These are phyloP conservation scores for Bimastos eiseni DNA, from an alignment of 2,888 invertebrate species.

Conservation along the genomic window DNA sequence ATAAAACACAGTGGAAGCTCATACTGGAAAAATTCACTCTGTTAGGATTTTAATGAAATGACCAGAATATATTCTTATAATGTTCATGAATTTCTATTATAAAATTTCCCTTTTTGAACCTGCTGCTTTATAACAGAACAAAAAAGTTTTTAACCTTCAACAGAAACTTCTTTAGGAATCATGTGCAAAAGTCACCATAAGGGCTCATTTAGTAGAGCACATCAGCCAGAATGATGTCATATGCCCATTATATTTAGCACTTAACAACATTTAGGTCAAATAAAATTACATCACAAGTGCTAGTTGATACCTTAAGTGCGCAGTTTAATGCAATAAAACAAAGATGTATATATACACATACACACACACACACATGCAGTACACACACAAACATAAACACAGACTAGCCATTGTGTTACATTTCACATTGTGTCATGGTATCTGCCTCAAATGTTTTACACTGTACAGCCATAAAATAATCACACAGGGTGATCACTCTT, in stretches of 20 bases:
- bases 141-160: not conserved
- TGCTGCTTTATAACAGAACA: not conserved
- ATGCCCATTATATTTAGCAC: not conserved
- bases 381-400: not conserved
- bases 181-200: not conserved
- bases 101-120: not conserved
- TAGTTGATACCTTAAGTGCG: not conserved
- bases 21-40: not conserved
- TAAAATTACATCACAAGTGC: not conserved
- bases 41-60: not conserved
- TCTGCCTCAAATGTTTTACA: conserved; percentile 21
- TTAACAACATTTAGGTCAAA: not conserved
- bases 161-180: not conserved
- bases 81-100: not conserved
- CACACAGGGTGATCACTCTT: not conserved
- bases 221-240: not conserved
- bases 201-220: not conserved
- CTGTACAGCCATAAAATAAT: conserved; percentile 1
- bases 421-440: conserved; percentile 3
- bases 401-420: not conserved
- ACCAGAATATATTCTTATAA: not conserved
- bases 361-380: not conserved
- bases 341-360: conserved; percentile 19
- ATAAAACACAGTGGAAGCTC: not conserved
- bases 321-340: not conserved